These are phyloP conservation scores for Esox masquinongy DNA, from an alignment of 2,797 vertebrate genomes.

Conservation along the genomic window DNA sequence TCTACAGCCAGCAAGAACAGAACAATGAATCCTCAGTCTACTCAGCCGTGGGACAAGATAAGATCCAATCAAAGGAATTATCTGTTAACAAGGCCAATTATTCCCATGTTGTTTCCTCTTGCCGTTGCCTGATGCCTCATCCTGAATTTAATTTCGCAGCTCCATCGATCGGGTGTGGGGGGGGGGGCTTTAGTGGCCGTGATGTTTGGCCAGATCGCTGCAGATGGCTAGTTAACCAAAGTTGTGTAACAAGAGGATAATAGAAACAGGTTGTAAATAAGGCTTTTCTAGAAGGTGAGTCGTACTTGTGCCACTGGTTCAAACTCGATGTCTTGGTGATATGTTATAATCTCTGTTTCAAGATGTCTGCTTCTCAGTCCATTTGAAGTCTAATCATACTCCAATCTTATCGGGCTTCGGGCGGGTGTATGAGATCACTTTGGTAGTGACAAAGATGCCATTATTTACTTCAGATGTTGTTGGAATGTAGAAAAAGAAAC, in stretches of 20 bases:
- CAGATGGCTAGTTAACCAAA: not conserved
- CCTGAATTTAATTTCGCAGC: not conserved
- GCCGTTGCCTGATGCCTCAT: not conserved
- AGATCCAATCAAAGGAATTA: constrained; percentile 59
- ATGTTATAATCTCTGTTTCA: not conserved
- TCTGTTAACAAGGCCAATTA: constrained; percentile 1
- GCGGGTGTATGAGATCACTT: constrained; percentile 23
- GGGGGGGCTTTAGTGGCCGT: not conserved
- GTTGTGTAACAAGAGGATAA: not conserved
- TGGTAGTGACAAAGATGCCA: constrained; percentile 19
- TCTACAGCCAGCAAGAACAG: not conserved
- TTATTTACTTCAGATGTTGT: constrained; percentile 29
- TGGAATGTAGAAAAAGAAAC: constrained; percentile 27
- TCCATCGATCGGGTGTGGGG: not conserved
- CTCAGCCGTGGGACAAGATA: constrained; percentile 56
- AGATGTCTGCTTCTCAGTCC: constrained; percentile 23
- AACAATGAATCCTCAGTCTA: constrained; percentile 52
- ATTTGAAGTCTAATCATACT: constrained; percentile 37
- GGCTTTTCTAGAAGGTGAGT: not conserved
- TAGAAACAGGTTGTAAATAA: not conserved
- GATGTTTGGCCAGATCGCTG: not conserved
- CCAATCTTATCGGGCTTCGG: constrained; percentile 46
- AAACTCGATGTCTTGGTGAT: not conserved
- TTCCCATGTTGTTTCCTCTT: not conserved
- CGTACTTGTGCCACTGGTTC: not conserved